Evolutionary conservation across 30 jellyfish, hydroid and myxozoan genomes (phyloP).

Genomic region (Phacellophora camtschatica): DNA sequence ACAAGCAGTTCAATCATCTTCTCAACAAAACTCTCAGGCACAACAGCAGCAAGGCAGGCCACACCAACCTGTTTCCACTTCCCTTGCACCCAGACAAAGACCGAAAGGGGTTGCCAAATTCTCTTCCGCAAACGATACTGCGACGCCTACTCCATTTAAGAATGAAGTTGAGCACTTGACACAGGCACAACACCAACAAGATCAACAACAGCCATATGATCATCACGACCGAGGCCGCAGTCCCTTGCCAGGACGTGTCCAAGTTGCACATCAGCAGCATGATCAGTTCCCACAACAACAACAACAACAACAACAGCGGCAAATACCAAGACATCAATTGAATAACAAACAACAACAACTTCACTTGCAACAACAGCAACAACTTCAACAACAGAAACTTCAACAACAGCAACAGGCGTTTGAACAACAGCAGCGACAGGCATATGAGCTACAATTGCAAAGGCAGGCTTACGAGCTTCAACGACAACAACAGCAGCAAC

Average conservation of each 20-base stretch:
- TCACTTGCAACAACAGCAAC: constrained; percentile 23
- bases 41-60: constrained; percentile 54
- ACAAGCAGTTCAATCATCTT: too few species aligned
- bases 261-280: constrained; percentile 56
- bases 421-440: constrained; percentile 37
- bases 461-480: background rate
- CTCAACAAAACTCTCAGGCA: constrained; percentile 53
- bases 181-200: constrained; percentile 55
- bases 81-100: constrained; percentile 97
- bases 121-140: constrained; percentile 56
- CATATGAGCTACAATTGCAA: constrained; percentile 22
- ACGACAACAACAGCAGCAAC: constrained; percentile 71
- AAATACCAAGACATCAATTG: constrained; percentile 10
- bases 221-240: background rate
- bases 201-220: constrained; percentile 22
- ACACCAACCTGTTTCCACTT: constrained; percentile 86
- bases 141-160: constrained; percentile 78
- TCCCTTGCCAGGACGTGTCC: constrained; percentile 56
- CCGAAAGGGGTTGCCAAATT: constrained; percentile 89
- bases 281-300: constrained; percentile 15
- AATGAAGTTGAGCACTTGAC: constrained; percentile 19
- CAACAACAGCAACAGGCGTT: constrained; percentile 45
- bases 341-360: constrained; percentile 41
- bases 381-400: constrained; percentile 41
- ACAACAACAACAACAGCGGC: constrained; percentile 21